These are phyloP conservation scores for Caenorhabditis imperialis DNA, from an alignment of 2,888 invertebrate genomes.

Conservation along the genomic window DNA sequence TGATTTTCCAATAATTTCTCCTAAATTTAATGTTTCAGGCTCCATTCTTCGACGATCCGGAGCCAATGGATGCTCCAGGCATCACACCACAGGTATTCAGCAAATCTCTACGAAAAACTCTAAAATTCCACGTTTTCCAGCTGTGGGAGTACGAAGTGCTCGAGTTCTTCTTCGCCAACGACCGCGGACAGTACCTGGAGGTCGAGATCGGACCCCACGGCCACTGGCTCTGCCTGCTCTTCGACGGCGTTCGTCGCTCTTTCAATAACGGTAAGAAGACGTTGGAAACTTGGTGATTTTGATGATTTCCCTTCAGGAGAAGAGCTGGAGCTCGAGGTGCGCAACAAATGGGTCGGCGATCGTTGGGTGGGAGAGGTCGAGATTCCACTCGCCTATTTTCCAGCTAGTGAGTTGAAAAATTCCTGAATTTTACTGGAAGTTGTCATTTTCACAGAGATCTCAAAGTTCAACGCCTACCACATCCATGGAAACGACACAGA, in stretches of 20 bases:
- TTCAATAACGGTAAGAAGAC: slow-evolving; percentile 78
- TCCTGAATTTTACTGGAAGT: neutral
- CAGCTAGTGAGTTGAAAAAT: slow-evolving; percentile 71
- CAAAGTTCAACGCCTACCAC: slow-evolving; percentile 81
- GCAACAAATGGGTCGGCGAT: slow-evolving; percentile 72
- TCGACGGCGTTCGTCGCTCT: slow-evolving; percentile 79
- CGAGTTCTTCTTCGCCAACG: slow-evolving; percentile 81
- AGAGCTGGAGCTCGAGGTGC: slow-evolving; percentile 73
- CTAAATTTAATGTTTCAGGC: slow-evolving; percentile 56
- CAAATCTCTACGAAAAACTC: neutral
- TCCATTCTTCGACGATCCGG: slow-evolving; percentile 77
- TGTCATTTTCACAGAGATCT: slow-evolving; percentile 77
- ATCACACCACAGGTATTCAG: slow-evolving; percentile 69
- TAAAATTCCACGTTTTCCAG: slow-evolving; percentile 56
- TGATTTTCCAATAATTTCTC: neutral
- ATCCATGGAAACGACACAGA: slow-evolving; percentile 80
- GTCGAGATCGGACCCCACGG: slow-evolving; percentile 81
- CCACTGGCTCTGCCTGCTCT: slow-evolving; percentile 79
- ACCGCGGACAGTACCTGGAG: slow-evolving; percentile 80
- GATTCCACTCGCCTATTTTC: slow-evolving; percentile 80
- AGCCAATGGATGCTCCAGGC: slow-evolving; percentile 72
- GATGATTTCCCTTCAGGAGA: slow-evolving; percentile 61
- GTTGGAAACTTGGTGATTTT: neutral
- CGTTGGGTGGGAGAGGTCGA: slow-evolving; percentile 79
- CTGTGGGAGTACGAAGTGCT: slow-evolving; percentile 79